Base-by-base conservation (phyloP, 2,797 vertebrate species). In the Sebastiscus tertius region DNA sequence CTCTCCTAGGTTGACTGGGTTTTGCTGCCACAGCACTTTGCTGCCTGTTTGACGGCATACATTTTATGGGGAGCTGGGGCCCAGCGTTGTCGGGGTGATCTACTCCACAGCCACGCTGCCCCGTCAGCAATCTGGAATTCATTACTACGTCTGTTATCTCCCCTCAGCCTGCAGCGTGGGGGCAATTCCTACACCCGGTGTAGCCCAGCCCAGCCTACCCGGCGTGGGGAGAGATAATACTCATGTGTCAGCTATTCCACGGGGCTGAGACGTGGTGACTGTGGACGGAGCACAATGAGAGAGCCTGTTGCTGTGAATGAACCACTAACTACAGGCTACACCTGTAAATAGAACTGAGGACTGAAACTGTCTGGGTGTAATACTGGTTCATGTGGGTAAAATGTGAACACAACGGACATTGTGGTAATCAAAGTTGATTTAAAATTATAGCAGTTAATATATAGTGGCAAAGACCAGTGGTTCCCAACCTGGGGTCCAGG, bases 71-170 rank as follows among this genome's bases (percentile, higher is more conserved):
- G 77, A 86, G 82, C 86, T 63, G 90, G 79, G 86, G 88, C 79
- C 88, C 79, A 91, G 87, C 46, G 90, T 90, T 93, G 94, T 94
- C 81, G 76, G 85, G 92, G 92, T 93, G 95, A 94, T 93, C 91
- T 93, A 93, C 90, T 86, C 82, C 71, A 59, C 88, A 83, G 86
- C 89, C 6, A 2, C 64, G 91, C 69, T 88, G 91, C 92, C 89
- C 80, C 79, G 95, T 96, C 96, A 97, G 95, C 95, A 95, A 95
- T 95, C 96, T 97, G 97, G 97, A 97, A 97, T 97, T 96, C 95
- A 96, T 96, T 96, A 96, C 83, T 74, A 93, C 84, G 95, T 96
- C 95, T 96, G 95, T 95, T 97, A 97, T 97, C 96, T 96, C 95
- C 96, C 91, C 85, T 80, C 89, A 95, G 95, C 96, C 89, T 93